These are phyloP conservation scores for Caenorhabditis zanzibari DNA, from an alignment of 2,888 invertebrate species.

Conservation along the genomic window DNA sequence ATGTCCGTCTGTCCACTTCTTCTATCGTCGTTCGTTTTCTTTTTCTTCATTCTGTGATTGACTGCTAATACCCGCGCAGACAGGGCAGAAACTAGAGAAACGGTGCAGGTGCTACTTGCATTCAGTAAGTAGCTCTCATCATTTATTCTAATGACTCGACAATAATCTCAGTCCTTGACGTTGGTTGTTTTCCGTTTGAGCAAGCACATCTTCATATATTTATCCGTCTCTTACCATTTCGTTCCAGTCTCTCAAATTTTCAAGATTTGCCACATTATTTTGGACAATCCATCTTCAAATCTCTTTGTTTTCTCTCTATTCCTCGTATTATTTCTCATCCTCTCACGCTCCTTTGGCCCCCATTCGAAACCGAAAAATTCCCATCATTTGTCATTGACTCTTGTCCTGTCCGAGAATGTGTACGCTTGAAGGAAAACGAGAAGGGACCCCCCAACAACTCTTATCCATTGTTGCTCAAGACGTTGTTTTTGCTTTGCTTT, in stretches of 20 bases:
- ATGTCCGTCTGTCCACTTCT: conserved; percentile 44
- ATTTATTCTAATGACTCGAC: conserved; percentile 42
- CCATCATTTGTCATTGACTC: conserved; percentile 68
- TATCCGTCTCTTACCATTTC: conserved; percentile 31
- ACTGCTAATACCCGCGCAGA: conserved; percentile 46
- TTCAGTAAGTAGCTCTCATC: conserved; percentile 39
- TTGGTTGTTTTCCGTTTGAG: conserved; percentile 7
- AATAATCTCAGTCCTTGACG: conserved; percentile 37
- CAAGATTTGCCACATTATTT: conserved; percentile 56
- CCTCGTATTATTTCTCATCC: background rate
- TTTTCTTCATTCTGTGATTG: background rate
- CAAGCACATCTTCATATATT: background rate
- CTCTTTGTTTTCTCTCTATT: conserved; percentile 31
- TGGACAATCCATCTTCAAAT: conserved; percentile 55
- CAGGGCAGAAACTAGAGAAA: conserved; percentile 14
- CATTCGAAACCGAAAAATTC: conserved; percentile 45
- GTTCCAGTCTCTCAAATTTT: conserved; percentile 34
- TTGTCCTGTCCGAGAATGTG: conserved; percentile 59
- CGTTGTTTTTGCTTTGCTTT: conserved; percentile 33
- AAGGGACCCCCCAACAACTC: conserved; percentile 3
- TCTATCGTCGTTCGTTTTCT: conserved; percentile 14
- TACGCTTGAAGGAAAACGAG: conserved; percentile 36
- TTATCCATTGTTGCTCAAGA: conserved; percentile 49
- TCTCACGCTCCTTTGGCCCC: conserved; percentile 2
- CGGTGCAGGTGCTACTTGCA: conserved; percentile 40